Evolutionary conservation across 2,888 invertebrate genomes (phyloP).

Genomic region (Lobophora halterata): DNA sequence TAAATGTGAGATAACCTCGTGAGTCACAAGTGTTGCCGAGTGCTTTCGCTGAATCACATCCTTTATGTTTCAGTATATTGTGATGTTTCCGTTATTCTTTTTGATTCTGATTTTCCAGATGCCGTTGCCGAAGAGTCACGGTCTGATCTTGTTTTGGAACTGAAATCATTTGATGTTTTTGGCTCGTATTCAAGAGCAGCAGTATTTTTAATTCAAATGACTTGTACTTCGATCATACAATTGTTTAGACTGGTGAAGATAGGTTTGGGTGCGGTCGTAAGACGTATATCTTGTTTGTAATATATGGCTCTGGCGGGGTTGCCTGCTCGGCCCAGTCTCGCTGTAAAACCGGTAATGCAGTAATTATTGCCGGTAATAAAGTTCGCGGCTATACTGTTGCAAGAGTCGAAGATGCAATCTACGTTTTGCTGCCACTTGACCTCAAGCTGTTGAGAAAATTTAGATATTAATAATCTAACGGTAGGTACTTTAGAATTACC

Average conservation of each 20-base stretch:
- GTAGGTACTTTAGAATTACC: conserved; percentile 2
- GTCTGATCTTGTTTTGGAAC: conserved; percentile 54
- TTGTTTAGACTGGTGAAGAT: conserved; percentile 25
- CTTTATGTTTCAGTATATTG: conserved; percentile 49
- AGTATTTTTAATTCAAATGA: conserved; percentile 56
- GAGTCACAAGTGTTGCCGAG: conserved; percentile 49
- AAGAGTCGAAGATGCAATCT: conserved; percentile 54
- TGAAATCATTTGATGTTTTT: conserved; percentile 62
- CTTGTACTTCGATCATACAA: conserved; percentile 47
- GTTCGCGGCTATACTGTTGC: conserved; percentile 45
- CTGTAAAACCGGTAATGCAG: conserved; percentile 46
- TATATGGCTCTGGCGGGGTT: neutral
- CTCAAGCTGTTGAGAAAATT: conserved; percentile 43
- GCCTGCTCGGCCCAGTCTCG: conserved; percentile 2
- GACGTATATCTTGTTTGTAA: neutral
- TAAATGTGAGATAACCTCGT: conserved; percentile 64
- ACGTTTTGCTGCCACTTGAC: conserved; percentile 56
- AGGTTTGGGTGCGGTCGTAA: conserved; percentile 16
- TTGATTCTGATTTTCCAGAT: conserved; percentile 58
- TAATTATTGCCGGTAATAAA: conserved; percentile 54
- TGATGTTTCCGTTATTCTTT: conserved; percentile 61
- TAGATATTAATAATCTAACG: conserved; percentile 40
- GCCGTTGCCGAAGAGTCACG: conserved; percentile 50
- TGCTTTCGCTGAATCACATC: conserved; percentile 66
- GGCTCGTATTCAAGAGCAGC: conserved; percentile 61